phyloP scores from a whole-genome alignment of 2,113 vertebrate species.

The Zosterops lateralis region DNA sequence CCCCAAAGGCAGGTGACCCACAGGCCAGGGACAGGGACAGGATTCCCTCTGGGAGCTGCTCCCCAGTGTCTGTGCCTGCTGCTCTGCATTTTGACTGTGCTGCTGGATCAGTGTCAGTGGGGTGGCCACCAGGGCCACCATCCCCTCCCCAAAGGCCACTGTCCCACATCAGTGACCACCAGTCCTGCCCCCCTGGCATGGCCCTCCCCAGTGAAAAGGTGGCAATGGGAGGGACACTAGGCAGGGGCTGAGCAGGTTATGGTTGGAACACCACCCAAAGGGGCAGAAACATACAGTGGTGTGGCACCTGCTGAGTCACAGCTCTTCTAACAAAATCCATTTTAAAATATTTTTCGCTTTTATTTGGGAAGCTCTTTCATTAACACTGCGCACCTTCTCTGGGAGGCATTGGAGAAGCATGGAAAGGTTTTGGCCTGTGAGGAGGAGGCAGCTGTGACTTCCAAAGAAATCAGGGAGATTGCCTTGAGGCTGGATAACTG shows the following conservation, averaged over 20 bases:
- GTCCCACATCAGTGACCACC: accelerated
- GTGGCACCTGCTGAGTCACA: neutral
- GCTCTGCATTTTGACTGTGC: accelerated
- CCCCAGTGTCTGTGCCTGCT: neutral
- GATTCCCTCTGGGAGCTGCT: neutral
- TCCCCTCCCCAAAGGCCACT: neutral
- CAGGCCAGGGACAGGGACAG: accelerated
- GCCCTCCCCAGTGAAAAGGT: neutral
- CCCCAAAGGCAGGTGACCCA: neutral
- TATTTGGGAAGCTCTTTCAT: neutral
- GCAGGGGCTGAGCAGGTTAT: neutral
- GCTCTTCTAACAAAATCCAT: neutral
- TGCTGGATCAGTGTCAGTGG: accelerated
- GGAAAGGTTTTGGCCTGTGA: neutral
- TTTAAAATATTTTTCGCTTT: neutral
- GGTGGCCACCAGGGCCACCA: accelerated
- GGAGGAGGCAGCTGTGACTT: neutral
- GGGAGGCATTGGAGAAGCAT: neutral
- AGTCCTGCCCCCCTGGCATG: neutral
- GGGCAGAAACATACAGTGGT: neutral
- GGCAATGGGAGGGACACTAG: neutral
- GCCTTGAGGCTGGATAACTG: neutral
- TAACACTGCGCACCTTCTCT: neutral
- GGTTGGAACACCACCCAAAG: neutral
- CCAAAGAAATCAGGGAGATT: neutral